phyloP scores from a whole-genome alignment of 2,888 invertebrate species.

The Drosophila phalerata region DNA sequence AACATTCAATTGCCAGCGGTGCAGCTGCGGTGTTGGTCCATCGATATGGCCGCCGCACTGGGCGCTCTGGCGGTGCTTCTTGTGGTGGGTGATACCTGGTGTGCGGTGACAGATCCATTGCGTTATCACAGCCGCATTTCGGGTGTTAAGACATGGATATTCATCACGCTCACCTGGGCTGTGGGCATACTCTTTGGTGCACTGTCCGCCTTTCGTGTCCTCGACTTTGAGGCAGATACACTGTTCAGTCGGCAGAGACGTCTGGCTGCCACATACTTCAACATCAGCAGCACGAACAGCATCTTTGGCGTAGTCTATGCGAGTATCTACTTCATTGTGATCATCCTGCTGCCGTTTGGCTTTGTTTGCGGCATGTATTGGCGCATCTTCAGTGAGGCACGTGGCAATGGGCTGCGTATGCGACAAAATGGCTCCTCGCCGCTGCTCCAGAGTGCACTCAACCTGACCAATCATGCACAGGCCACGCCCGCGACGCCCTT shows the following conservation, averaged over 20 bases:
- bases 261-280: constrained; percentile 70
- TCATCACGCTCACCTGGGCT: constrained; percentile 85
- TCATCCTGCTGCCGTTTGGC: constrained; percentile 85
- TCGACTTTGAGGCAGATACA: constrained; percentile 82
- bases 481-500: constrained; percentile 60
- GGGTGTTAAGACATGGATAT: constrained; percentile 84
- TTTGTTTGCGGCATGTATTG: constrained; percentile 86
- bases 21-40: constrained; percentile 83
- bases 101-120: constrained; percentile 88
- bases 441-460: constrained; percentile 85
- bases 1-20: constrained; percentile 52
- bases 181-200: constrained; percentile 85
- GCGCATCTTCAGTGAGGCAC: constrained; percentile 85
- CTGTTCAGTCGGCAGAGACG: constrained; percentile 77
- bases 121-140: constrained; percentile 87
- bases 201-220: constrained; percentile 84
- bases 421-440: constrained; percentile 86
- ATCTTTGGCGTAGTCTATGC: constrained; percentile 83
- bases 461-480: constrained; percentile 78
- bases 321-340: constrained; percentile 84
- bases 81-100: constrained; percentile 87
- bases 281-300: constrained; percentile 70
- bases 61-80: constrained; percentile 85
- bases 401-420: constrained; percentile 85
- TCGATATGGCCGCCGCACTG: constrained; percentile 84